A percentile compares a stretch with the other conserved stretches of the same genome.
phyloP scores from a whole-genome alignment of 2,797 vertebrate species.

The Cossypha caffra region DNA sequence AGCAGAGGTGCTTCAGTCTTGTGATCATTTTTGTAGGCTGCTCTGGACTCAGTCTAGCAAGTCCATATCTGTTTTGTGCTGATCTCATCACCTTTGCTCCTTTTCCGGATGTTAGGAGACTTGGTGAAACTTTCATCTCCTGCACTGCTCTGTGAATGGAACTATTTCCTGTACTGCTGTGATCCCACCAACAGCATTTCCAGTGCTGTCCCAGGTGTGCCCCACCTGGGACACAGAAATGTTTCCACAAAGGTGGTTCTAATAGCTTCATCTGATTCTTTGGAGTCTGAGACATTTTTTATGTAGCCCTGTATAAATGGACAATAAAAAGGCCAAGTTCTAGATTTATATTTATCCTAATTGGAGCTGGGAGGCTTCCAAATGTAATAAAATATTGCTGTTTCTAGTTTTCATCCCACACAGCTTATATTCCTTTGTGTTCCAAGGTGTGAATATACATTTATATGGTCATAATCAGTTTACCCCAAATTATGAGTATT shows the following conservation, averaged over 20 bases:
- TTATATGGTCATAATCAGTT: not conserved
- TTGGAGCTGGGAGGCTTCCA: not conserved
- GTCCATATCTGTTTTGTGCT: fast-evolving
- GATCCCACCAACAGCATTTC: not conserved
- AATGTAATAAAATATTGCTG: not conserved
- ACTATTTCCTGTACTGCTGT: not conserved
- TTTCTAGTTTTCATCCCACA: not conserved
- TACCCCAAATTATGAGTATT: not conserved
- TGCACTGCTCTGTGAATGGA: fast-evolving
- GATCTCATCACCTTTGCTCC: not conserved
- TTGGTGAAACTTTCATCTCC: not conserved
- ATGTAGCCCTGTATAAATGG: not conserved
- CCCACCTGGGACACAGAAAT: not conserved
- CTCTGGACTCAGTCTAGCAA: not conserved
- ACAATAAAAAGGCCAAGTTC: not conserved
- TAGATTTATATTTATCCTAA: not conserved
- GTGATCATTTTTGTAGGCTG: not conserved
- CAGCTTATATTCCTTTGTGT: not conserved
- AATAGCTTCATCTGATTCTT: fast-evolving
- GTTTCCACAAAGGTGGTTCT: not conserved
- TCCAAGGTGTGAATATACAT: not conserved
- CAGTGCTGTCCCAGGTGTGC: not conserved
- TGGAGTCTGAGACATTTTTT: not conserved
- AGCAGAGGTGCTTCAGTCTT: not conserved
- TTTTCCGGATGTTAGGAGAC: no score